Conservation (phyloP, 2,113 vertebrate genomes). For the Lepus timidus region DNA sequence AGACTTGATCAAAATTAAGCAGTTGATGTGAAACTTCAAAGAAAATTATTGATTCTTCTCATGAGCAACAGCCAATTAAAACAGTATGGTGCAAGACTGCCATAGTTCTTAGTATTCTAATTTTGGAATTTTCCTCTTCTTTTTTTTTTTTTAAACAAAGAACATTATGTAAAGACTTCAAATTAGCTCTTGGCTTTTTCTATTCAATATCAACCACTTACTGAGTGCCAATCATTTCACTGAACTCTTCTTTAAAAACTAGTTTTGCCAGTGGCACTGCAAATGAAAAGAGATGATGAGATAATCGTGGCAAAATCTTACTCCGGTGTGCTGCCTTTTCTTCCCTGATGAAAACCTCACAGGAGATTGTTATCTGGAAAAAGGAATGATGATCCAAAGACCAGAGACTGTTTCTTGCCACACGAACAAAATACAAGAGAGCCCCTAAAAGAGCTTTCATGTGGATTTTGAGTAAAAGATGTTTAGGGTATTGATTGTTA, state of each 20-base stretch:
- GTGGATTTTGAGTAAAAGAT: background rate
- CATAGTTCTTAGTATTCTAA: conserved; percentile 71
- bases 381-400: conserved; percentile 27
- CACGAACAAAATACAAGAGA: background rate
- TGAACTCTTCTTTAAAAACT: conserved; percentile 73
- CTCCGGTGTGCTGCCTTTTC: conserved; percentile 53
- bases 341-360: conserved; percentile 67
- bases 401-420: background rate
- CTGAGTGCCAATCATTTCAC: conserved; percentile 72
- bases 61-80: conserved; percentile 77
- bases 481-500: background rate
- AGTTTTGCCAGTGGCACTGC: conserved; percentile 71
- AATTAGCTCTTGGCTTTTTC: conserved; percentile 79
- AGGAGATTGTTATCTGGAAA: conserved; percentile 17
- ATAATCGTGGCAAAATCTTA: conserved; percentile 62
- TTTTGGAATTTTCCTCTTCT: conserved; percentile 77
- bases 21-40: conserved; percentile 77
- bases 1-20: conserved; percentile 79
- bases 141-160: conserved; percentile 77
- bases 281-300: conserved; percentile 70
- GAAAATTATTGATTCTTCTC: conserved; percentile 79
- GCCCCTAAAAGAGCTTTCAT: background rate
- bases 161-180: conserved; percentile 74
- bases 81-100: conserved; percentile 65
- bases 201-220: conserved; percentile 76